Conservation (phyloP, 92 coral and sea anemone genomes). For the Actinostola sp. region DNA sequence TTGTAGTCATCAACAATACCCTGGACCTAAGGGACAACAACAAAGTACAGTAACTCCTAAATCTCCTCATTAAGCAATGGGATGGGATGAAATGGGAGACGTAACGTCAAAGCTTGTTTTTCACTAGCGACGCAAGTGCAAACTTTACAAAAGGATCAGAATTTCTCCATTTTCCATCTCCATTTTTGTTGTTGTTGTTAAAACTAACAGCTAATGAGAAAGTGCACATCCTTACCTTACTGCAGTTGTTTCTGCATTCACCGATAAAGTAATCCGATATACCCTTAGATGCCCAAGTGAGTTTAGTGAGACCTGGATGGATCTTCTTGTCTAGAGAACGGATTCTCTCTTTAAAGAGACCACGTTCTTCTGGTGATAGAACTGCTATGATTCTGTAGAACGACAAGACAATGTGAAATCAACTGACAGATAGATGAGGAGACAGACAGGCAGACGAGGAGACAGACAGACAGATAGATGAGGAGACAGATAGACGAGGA, state of each 20-base stretch:
- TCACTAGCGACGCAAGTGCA: too few relatives aligned
- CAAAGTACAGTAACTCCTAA: background rate
- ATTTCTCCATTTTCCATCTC: too few relatives aligned
- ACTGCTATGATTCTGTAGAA: constrained; percentile 89
- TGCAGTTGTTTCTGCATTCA: constrained; percentile 97
- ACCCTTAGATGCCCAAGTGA: constrained; percentile 99
- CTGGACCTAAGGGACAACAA: constrained; percentile 75
- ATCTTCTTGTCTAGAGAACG: constrained; percentile 97
- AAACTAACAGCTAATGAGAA: background rate
- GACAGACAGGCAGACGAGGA: too few relatives aligned
- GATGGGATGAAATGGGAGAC: too few relatives aligned
- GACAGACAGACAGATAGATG: too few relatives aligned
- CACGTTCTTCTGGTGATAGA: constrained; percentile 92
- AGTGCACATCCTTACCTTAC: constrained; percentile 66
- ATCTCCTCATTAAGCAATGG: background rate
- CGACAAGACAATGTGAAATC: too few relatives aligned
- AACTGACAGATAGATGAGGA: too few relatives aligned
- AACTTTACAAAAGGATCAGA: too few relatives aligned
- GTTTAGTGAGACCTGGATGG: constrained; percentile 97
- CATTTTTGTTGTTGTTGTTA: background rate
- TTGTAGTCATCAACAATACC: constrained; percentile 98
- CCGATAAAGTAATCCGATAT: constrained; percentile 99
- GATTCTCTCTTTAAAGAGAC: constrained; percentile 92
- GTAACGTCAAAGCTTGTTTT: too few relatives aligned
- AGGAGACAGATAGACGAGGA: too few relatives aligned